Conservation (phyloP, 2,113 vertebrate genomes). For the Pongo pygmaeus region DNA sequence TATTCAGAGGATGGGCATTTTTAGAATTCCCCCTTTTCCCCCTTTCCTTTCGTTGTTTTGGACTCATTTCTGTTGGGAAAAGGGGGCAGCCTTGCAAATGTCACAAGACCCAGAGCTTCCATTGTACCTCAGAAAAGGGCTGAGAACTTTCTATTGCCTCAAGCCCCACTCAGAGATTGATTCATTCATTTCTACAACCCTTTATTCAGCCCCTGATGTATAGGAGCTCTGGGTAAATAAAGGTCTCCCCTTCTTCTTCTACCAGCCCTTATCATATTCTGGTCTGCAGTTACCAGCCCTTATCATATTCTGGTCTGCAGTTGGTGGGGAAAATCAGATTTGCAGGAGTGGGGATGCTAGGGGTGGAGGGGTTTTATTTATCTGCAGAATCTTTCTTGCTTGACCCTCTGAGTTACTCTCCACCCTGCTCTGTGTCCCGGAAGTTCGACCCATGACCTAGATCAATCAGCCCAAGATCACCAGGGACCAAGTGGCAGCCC, state of each 20-base stretch:
- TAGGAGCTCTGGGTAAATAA: background rate
- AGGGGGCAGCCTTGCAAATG: slow-evolving; percentile 35
- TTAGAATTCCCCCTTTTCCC: slow-evolving; percentile 51
- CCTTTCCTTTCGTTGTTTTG: background rate
- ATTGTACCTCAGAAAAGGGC: background rate
- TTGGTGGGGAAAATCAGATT: background rate
- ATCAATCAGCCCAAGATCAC: background rate
- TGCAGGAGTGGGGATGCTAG: too few relatives aligned
- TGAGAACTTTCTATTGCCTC: background rate
- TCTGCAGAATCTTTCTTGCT: background rate
- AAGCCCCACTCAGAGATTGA: background rate
- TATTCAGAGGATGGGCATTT: slow-evolving; percentile 62
- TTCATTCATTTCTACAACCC: background rate
- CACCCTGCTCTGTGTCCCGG: background rate
- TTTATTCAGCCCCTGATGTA: background rate
- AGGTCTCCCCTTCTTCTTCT: background rate
- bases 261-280: too few relatives aligned
- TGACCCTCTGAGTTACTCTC: background rate
- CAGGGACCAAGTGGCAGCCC: background rate
- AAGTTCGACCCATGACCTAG: background rate
- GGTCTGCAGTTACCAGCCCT: too few relatives aligned
- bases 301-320: background rate
- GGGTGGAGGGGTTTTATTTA: background rate
- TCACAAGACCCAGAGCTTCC: background rate
- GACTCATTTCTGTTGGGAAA: background rate